Evolutionary conservation across 2,797 vertebrate species (phyloP).

Genomic region (Lacerta viridis): DNA sequence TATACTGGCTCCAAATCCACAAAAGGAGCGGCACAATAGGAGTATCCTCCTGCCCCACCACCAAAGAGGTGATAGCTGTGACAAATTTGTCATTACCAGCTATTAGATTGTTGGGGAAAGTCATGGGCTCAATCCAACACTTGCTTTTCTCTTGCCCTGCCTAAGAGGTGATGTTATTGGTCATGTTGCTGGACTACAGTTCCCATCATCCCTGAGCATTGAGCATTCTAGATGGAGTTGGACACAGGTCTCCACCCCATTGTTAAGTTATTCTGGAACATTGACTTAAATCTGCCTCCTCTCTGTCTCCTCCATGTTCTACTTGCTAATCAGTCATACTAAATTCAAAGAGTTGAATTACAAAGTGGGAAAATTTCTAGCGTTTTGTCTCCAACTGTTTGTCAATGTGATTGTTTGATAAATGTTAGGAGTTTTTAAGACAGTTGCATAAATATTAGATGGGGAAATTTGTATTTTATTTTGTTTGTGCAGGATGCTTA

Average conservation of each 20-base stretch:
- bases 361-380: not conserved
- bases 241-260: not conserved
- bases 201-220: not conserved
- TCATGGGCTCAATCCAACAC: not conserved
- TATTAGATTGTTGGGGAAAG: not conserved
- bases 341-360: not conserved
- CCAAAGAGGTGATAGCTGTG: not conserved
- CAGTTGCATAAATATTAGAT: not conserved
- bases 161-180: not conserved
- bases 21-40: not conserved
- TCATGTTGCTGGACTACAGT: not conserved
- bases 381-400: not conserved
- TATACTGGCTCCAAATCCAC: not conserved
- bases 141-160: not conserved
- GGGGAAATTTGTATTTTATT: not conserved
- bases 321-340: not conserved
- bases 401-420: not conserved
- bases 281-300: not conserved
- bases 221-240: not conserved
- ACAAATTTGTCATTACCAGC: not conserved
- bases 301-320: not conserved
- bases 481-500: constrained; percentile 82
- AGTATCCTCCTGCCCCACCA: too few relatives aligned
- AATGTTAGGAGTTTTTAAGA: not conserved
- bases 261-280: not conserved